Evolutionary conservation across 2,113 vertebrate species (phyloP), one percentile per base, ranked within the genome.

Genomic region (Mesitornis unicolor): DNA sequence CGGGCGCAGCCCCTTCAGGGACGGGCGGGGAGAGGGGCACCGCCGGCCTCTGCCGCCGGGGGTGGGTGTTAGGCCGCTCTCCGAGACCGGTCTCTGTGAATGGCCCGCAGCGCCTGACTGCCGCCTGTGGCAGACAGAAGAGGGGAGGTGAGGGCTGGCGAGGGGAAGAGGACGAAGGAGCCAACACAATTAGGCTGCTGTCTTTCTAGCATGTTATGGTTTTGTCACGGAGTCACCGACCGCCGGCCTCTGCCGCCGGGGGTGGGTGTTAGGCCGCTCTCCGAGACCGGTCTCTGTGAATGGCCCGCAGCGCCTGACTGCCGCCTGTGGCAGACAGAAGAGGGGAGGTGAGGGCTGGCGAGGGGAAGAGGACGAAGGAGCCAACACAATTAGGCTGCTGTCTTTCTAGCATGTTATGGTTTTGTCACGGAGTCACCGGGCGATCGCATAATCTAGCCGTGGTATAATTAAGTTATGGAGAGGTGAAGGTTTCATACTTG

Each of bases 361-460:
- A 12, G 64, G 59, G 17, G 3, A 35, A 11, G 36, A 4, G 7
- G 7, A 17, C 2, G 16, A 8, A 29, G n/a, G 20, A 28, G n/a
- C 11, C 7, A 3, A 1, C 28, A 1, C 2, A 20, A 5, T 6
- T 0, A 2, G 53, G 40, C 29, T 15, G 38, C n/a, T 7, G 29
- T 7, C 29, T 31, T 7, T 16, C 26, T 24, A 4, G 31, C 16
- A 16, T 4, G 45, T 10, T 19, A 2, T 5, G 13, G 43, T 5
- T 19, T 9, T 9, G 53, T n/a, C 24, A 10, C 11, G 16, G 24
- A 8, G 35, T 4, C 22, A 6, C 35, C 2, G 11, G 47, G 1
- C 9, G 21, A 7, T n/a, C 26, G 0, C 10, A 0, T 9, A 4
- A 15, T 16, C 29, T 6, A 21, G 42, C 28, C 11, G 1, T 2